Percentiles rank a stretch among this genome's conserved stretches.
Evolutionary conservation across 2,888 invertebrate genomes (phyloP).

Genomic region (Sarcophaga rosellei): DNA sequence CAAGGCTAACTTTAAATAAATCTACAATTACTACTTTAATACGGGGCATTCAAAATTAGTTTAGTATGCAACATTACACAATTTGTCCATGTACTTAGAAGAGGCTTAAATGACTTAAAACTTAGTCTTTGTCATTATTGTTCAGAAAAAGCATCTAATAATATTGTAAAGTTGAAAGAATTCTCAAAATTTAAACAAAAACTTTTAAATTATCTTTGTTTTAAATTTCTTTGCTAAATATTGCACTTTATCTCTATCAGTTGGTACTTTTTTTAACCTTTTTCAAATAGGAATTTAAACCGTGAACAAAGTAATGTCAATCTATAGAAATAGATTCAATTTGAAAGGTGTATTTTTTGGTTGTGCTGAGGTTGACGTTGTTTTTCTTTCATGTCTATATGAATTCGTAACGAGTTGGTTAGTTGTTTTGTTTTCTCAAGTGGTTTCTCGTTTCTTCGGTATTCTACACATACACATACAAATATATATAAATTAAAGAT

Average conservation of each 20-base stretch:
- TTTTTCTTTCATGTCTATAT: conserved; percentile 68
- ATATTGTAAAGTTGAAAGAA: no score
- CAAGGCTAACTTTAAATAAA: no score
- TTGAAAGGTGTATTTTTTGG: conserved; percentile 38
- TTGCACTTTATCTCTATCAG: neutral
- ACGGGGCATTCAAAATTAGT: no score
- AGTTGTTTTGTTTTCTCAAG: conserved; percentile 67
- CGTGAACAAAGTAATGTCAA: conserved; percentile 18
- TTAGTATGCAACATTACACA: no score
- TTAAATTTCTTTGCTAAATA: neutral
- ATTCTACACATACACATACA: conserved; percentile 14
- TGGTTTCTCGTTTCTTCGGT: conserved; percentile 54
- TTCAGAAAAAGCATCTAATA: no score
- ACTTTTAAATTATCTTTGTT: no score
- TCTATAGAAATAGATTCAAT: conserved; percentile 33
- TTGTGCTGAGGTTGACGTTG: conserved; percentile 12
- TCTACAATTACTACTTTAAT: no score
- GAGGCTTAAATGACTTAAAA: no score
- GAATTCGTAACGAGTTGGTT: conserved; percentile 79
- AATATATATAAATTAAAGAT: neutral
- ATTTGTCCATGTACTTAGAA: no score
- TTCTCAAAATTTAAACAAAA: no score
- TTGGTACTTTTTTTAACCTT: neutral
- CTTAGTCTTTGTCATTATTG: no score
- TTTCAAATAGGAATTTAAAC: no score